phyloP scores from a whole-genome alignment of 2,113 vertebrate genomes.

The Anolis carolinensis region DNA sequence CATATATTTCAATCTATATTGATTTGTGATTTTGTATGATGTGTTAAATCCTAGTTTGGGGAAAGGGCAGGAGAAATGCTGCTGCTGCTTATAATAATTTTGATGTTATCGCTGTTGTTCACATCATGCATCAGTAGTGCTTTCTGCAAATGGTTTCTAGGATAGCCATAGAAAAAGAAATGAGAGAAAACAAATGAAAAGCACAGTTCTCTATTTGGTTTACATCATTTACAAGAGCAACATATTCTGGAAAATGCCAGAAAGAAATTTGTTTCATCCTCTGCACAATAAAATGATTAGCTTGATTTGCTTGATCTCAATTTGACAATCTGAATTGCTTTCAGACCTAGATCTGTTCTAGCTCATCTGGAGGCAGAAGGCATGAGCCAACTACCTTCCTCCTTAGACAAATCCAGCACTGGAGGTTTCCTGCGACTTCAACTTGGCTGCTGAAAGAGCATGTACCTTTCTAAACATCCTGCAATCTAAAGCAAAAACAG shows the following conservation, averaged over 20 bases:
- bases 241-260: slow-evolving; percentile 24
- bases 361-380: not conserved
- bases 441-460: slow-evolving; percentile 50
- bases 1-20: too few relatives aligned
- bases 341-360: slow-evolving; percentile 36
- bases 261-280: slow-evolving; percentile 16
- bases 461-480: slow-evolving; percentile 65
- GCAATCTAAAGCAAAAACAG: slow-evolving; percentile 69
- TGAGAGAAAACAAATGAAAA: not conserved
- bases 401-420: slow-evolving; percentile 39
- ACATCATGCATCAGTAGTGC: not conserved
- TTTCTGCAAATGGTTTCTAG: not conserved
- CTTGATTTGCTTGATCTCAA: slow-evolving; percentile 40
- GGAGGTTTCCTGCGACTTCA: slow-evolving; percentile 27
- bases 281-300: slow-evolving; percentile 20
- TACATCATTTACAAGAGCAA: slow-evolving; percentile 8
- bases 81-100: too few relatives aligned
- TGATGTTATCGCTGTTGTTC: not conserved
- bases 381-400: not conserved
- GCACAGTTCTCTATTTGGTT: not conserved
- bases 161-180: slow-evolving; percentile 5
- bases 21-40: too few relatives aligned
- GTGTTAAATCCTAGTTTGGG: too few relatives aligned
- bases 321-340: not conserved
- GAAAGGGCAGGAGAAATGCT: too few relatives aligned